These are phyloP conservation scores for Eptesicus fuscus DNA, from an alignment of 2,113 vertebrate species.

Conservation along the genomic window DNA sequence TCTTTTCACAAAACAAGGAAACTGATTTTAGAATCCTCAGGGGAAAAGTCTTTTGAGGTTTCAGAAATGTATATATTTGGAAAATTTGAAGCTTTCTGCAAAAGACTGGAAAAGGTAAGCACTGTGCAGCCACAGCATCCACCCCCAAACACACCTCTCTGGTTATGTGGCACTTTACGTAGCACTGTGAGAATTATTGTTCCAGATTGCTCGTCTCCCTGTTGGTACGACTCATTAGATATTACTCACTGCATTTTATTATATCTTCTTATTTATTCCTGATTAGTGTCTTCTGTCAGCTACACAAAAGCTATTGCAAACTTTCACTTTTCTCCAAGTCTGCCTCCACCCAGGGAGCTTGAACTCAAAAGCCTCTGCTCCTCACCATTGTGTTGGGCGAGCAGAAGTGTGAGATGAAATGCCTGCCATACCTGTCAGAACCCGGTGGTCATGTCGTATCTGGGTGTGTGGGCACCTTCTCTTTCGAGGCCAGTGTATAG, in stretches of 20 bases:
- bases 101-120: constrained; percentile 87
- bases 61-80: constrained; percentile 88
- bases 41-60: constrained; percentile 83
- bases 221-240: background rate
- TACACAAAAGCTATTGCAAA: background rate
- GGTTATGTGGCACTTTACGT: background rate
- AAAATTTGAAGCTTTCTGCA: constrained; percentile 88
- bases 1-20: constrained; percentile 84
- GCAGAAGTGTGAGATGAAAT: background rate
- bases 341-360: background rate
- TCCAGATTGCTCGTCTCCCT: background rate
- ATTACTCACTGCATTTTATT: background rate
- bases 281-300: background rate
- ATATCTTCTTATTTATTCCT: background rate
- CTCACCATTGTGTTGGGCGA: background rate
- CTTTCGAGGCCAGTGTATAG: background rate
- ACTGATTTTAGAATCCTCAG: constrained; percentile 76
- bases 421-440: background rate
- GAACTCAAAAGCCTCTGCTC: background rate
- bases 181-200: background rate
- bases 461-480: background rate
- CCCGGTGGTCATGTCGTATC: background rate
- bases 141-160: background rate
- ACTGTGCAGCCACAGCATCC: background rate
- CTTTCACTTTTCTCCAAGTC: background rate